Base-by-base conservation (phyloP, 1,140 invertebrate species). In the Monomorium pharaonis region DNA sequence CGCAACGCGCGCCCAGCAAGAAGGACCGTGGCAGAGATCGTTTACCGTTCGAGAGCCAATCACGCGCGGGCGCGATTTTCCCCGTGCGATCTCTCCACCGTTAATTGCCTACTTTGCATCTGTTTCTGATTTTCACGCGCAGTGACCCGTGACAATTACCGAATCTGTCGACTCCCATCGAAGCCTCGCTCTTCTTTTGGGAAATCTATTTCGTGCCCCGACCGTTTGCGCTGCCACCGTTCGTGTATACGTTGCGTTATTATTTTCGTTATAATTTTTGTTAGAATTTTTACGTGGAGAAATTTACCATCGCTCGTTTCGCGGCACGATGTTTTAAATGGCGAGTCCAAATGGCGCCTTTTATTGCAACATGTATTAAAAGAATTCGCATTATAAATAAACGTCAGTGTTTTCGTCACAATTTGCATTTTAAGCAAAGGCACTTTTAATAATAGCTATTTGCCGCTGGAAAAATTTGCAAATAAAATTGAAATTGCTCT, bases 41-140 rank as follows among this genome's bases (percentile, higher is more conserved):
- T 83, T 89, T 83, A 65, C 62, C 44, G n/a, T 12, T 30, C n/a
- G 84, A 58, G 75, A 86, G 78, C 54, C 84, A 86, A 89, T 88
- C 76, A 54, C 49, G 65, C 27, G 33, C 37, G 30, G 9, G 10
- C 21, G 65, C 33, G 37, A 44, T 58, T 58, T 47, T 30, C 60
- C 70, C 16, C 14, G 27, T 42, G 51, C 81, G 69, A 69, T 72
- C 60, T 51, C 42, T 49, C 14, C 24, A 18, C 18, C 14, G 42
- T 83, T 83, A 83, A 83, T 83, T 83, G 67, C 78, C 67, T 83
- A 33, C 51, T 83, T 83, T 83, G 78, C 78, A 83, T 83, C 78
- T 56, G 54, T 83, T 83, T 83, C 78, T 83, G 78, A 83, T 83
- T 72, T 47, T 21, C 51, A 12, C 27, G 63, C 5, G 58, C 42